Conservation (phyloP, 2,113 vertebrate species). For the Atrichornis clamosus region DNA sequence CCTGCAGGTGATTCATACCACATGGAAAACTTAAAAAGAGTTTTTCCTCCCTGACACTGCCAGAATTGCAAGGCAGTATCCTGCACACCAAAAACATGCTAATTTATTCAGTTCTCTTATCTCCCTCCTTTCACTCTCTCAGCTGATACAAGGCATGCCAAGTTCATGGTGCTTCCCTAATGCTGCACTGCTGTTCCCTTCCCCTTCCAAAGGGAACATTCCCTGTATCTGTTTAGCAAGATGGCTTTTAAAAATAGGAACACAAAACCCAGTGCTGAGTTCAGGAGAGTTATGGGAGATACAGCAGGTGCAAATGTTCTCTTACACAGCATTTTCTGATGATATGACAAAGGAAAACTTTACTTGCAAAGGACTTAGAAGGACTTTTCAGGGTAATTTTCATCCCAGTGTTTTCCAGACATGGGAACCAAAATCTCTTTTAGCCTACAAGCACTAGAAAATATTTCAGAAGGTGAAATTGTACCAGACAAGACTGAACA, state of each 20-base stretch:
- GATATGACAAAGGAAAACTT: background rate
- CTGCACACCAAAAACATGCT: background rate
- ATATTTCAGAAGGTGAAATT: background rate
- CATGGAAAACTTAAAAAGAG: background rate
- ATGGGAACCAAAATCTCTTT: background rate
- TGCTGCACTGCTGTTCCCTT: background rate
- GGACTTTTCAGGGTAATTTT: background rate
- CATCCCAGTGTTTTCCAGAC: background rate
- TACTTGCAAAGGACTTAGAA: background rate
- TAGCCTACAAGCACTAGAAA: background rate
- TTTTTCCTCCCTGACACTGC: background rate
- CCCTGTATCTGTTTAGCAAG: background rate
- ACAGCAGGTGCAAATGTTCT: slow-evolving; percentile 26
- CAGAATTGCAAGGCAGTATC: background rate
- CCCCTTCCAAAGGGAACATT: slow-evolving; percentile 23
- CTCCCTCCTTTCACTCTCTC: background rate
- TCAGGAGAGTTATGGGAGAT: background rate
- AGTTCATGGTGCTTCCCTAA: background rate
- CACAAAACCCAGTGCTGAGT: background rate
- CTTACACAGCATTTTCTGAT: slow-evolving; percentile 31
- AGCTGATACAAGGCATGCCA: background rate
- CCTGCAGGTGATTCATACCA: background rate
- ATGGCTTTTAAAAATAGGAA: slow-evolving; percentile 55
- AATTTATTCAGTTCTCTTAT: slow-evolving; percentile 20
- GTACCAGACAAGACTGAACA: background rate